Conservation (phyloP, 2,888 invertebrate species). For the Orthonevra nobilis region DNA sequence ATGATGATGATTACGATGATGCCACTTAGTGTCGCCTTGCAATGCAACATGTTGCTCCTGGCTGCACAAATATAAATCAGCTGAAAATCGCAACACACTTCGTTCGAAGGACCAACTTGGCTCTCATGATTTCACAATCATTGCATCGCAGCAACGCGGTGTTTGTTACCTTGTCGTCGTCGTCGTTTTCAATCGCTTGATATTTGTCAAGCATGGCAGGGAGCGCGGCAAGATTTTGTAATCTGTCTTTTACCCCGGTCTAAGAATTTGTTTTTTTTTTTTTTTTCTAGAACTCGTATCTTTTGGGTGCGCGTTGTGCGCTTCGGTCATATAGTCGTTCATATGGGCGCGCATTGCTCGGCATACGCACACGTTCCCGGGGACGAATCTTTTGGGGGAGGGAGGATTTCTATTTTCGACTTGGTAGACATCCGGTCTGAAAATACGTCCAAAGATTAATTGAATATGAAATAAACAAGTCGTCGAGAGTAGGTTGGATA, state of each 20-base stretch:
- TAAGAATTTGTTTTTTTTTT: too few relatives aligned
- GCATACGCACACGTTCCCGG: not conserved
- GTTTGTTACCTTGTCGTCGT: slow-evolving; percentile 61
- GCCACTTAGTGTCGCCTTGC: not conserved
- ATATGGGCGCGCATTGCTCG: not conserved
- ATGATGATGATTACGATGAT: too few relatives aligned
- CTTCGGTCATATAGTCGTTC: not conserved
- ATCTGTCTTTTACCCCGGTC: slow-evolving; percentile 35
- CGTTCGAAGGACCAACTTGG: slow-evolving; percentile 3
- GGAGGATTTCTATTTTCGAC: slow-evolving; percentile 70
- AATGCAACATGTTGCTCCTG: slow-evolving; percentile 62
- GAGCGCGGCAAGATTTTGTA: slow-evolving; percentile 41
- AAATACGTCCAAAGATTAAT: slow-evolving; percentile 71
- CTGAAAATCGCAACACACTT: not conserved
- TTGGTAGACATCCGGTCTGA: slow-evolving; percentile 72
- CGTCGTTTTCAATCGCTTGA: slow-evolving; percentile 53
- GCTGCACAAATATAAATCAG: slow-evolving; percentile 33
- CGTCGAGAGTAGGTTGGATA: slow-evolving; percentile 70
- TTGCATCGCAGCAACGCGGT: too few relatives aligned
- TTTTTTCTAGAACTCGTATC: slow-evolving; percentile 58
- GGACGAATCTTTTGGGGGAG: too few relatives aligned
- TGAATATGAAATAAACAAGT: slow-evolving; percentile 71
- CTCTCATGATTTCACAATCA: slow-evolving; percentile 54
- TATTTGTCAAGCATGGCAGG: slow-evolving; percentile 54
- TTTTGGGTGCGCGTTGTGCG: not conserved